phyloP scores from a whole-genome alignment of 2,888 invertebrate species.

The Eristalis pertinax region DNA sequence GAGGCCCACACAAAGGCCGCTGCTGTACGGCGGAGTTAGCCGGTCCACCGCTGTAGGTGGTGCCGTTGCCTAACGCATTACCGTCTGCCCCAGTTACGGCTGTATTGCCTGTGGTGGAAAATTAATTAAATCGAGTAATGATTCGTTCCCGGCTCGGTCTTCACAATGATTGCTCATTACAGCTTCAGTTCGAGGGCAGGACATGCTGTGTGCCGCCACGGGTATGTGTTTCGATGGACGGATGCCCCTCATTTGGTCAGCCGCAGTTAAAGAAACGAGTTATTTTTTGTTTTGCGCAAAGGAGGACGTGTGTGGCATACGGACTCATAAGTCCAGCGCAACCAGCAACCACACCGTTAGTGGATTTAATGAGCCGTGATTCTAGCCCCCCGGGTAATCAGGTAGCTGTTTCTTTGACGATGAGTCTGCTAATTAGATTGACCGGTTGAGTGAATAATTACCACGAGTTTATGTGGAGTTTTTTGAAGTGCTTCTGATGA shows the following conservation, averaged over 20 bases:
- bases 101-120: conserved; percentile 55
- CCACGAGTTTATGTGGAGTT: conserved; percentile 21
- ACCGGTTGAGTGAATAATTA: conserved; percentile 47
- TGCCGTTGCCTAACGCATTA: conserved; percentile 46
- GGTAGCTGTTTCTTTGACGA: conserved; percentile 39
- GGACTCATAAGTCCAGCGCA: conserved; percentile 34
- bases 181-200: conserved; percentile 22
- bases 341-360: conserved; percentile 9
- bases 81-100: conserved; percentile 57
- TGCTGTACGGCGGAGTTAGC: neutral
- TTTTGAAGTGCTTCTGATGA: neutral
- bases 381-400: conserved; percentile 43
- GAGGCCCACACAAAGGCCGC: conserved; percentile 5
- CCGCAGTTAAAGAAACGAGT: conserved; percentile 24
- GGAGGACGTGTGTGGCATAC: neutral
- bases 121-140: conserved; percentile 72
- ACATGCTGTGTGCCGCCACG: neutral
- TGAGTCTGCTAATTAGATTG: conserved; percentile 52
- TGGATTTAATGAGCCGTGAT: conserved; percentile 55
- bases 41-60: neutral
- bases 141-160: conserved; percentile 50
- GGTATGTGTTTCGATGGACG: neutral
- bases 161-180: conserved; percentile 69
- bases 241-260: conserved; percentile 17
- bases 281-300: conserved; percentile 6